Evolutionary conservation across 2,888 invertebrate species (phyloP), one percentile per base, ranked within the genome.

Genomic region (Epsilonema sp.): DNA sequence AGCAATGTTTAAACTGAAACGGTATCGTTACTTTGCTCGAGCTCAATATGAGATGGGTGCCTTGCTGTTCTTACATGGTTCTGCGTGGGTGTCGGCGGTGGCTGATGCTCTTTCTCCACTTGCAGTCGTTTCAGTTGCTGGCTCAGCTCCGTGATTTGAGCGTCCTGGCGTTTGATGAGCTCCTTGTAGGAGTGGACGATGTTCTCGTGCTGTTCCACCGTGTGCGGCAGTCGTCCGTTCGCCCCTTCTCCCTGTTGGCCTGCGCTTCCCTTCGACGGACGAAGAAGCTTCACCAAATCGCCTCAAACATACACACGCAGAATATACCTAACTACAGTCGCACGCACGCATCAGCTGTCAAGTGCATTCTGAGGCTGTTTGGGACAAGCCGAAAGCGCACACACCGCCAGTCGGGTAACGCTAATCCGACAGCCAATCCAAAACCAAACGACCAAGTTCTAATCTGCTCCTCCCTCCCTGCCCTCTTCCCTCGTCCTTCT

Each of bases 151-250:
- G 60, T 56, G 44, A 63, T 60, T 22, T 58, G 58, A 37, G 58
- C 58, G 50, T 62, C 86, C 67, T 92, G 89, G 57, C 86, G 83
- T 51, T 86, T 74, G 56, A 92, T 92, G 45, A 92, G 73, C 50
- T 79, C 77, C 70, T 87, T 87, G 68, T 87, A 89, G 66, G 86
- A 84, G 24, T 75, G 68, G 37, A 84, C 68, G 26, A 71, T 67
- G 48, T 59, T 65, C 45, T 70, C 69, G 53, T 68, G 68, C 51
- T 64, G 60, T 45, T 62, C 59, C 20, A 61, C 50, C 41, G 56
- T 59, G 4, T 59, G 56, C 26, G 57, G 47, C 45, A 16, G 24
- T 31, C 8, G 8, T 8, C 31, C 31, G 16, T 31, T 31, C 16
- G 31, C 8, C 8, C 8, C 16, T n/a, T n/a, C n/a, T n/a, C n/a